phyloP scores from a whole-genome alignment of 2,888 invertebrate genomes.

The Cerastoderma edule region DNA sequence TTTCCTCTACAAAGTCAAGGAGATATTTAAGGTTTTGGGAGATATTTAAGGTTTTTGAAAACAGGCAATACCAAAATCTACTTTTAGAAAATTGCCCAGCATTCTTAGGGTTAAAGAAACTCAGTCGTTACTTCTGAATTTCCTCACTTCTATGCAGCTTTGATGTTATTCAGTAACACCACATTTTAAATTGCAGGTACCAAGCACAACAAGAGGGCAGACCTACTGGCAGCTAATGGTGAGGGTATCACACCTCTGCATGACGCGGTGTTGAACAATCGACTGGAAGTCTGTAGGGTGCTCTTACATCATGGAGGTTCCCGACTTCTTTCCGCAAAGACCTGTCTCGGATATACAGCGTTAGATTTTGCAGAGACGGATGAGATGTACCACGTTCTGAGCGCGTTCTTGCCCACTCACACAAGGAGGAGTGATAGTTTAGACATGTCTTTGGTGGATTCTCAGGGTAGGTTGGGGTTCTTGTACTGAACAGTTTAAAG shows the following conservation, averaged over 20 bases:
- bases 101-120: no score
- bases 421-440: conserved; percentile 21
- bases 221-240: conserved; percentile 72
- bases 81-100: no score
- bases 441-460: conserved; percentile 27
- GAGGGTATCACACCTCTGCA: conserved; percentile 88
- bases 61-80: no score
- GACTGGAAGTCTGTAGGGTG: conserved; percentile 85
- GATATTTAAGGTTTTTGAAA: no score
- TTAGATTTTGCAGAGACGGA: conserved; percentile 68
- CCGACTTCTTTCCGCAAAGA: conserved; percentile 64
- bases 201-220: conserved; percentile 57
- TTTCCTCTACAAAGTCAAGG: no score
- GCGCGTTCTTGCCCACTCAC: conserved; percentile 19
- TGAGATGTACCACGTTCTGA: conserved; percentile 67
- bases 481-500: not conserved
- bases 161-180: no score
- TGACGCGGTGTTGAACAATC: conserved; percentile 86
- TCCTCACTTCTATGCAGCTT: no score
- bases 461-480: conserved; percentile 46
- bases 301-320: conserved; percentile 86
- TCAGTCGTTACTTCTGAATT: no score
- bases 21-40: no score
- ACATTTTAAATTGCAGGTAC: not conserved
- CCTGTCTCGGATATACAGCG: conserved; percentile 62